Conservation (phyloP, 2,113 vertebrate species). For the Larimichthys crocea region DNA sequence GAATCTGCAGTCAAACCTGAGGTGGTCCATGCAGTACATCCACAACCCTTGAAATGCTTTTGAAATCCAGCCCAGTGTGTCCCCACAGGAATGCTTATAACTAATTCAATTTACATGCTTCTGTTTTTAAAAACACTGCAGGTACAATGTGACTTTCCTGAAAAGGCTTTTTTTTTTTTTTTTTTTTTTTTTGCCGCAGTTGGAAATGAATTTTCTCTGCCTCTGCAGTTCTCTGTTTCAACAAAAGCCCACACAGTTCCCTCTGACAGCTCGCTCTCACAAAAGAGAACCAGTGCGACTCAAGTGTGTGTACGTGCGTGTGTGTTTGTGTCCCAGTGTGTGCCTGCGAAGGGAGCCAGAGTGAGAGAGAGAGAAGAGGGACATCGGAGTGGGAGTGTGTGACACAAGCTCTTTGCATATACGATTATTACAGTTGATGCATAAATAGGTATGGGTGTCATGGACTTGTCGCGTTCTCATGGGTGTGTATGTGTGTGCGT, state of each 20-base stretch:
- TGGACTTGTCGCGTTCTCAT: conserved; percentile 1
- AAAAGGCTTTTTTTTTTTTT: conserved; percentile 52
- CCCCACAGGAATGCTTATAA: conserved; percentile 66
- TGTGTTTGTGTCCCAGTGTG: conserved; percentile 26
- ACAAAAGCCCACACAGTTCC: conserved; percentile 77
- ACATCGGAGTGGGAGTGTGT: conserved; percentile 66
- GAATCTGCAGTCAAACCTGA: conserved; percentile 28
- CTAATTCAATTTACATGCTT: conserved; percentile 75
- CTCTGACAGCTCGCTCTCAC: conserved; percentile 73
- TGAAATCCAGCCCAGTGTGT: conserved; percentile 59
- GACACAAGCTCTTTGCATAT: conserved; percentile 69
- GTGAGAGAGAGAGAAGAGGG: conserved; percentile 48
- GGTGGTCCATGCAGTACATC: conserved; percentile 32
- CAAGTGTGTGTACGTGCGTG: conserved; percentile 29
- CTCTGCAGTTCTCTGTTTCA: conserved; percentile 73
- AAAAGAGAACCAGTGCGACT: conserved; percentile 68
- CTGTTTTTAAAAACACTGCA: conserved; percentile 77
- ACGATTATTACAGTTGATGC: conserved; percentile 70
- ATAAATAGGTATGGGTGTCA: conserved; percentile 60
- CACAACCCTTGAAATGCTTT: conserved; percentile 41
- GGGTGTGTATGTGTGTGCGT: conserved; percentile 28
- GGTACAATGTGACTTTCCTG: conserved; percentile 76
- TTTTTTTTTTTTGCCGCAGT: conserved; percentile 59
- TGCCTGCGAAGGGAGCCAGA: conserved; percentile 47
- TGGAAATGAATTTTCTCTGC: conserved; percentile 76